A percentile compares a stretch with the other conserved stretches of the same genome.
These are phyloP conservation scores for Sebastolobus altivelis DNA, from an alignment of 2,797 vertebrate species.

Conservation along the genomic window DNA sequence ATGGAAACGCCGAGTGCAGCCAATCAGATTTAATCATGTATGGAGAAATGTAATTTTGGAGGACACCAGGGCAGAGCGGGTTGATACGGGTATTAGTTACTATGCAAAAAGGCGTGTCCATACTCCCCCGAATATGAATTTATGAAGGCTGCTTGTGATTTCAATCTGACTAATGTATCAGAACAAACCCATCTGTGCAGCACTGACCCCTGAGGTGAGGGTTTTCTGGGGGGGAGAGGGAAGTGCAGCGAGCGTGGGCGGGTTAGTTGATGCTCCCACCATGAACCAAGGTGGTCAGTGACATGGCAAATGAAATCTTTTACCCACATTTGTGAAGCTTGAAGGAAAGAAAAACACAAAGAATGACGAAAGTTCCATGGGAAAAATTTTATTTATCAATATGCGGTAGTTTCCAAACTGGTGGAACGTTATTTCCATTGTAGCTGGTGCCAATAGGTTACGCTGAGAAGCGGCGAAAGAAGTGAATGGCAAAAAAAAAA, in stretches of 20 bases:
- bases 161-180: slow-evolving; percentile 87
- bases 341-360: slow-evolving; percentile 45
- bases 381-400: slow-evolving; percentile 89
- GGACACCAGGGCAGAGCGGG: slow-evolving; percentile 79
- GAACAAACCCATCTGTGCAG: slow-evolving; percentile 86
- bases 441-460: slow-evolving; percentile 85
- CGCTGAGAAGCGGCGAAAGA: slow-evolving; percentile 80
- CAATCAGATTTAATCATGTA: slow-evolving; percentile 85
- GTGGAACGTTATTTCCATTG: slow-evolving; percentile 85
- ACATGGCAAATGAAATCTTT: slow-evolving; percentile 50
- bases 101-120: slow-evolving; percentile 79
- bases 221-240: slow-evolving; percentile 41
- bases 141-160: slow-evolving; percentile 84
- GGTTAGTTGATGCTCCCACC: slow-evolving; percentile 52
- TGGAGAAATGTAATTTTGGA: slow-evolving; percentile 84
- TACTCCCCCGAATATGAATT: slow-evolving; percentile 80
- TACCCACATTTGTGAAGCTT: slow-evolving; percentile 26
- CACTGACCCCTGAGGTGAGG: slow-evolving; percentile 80
- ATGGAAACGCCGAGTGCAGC: slow-evolving; percentile 77
- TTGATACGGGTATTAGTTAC: slow-evolving; percentile 80
- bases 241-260: slow-evolving; percentile 55
- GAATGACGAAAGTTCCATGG: slow-evolving; percentile 80
- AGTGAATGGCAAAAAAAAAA: slow-evolving; percentile 57
- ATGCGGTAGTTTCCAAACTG: slow-evolving; percentile 87
- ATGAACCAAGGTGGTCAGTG: slow-evolving; percentile 53